These are phyloP conservation scores for Amphipyra berbera DNA, from an alignment of 2,888 invertebrate species.

Conservation along the genomic window DNA sequence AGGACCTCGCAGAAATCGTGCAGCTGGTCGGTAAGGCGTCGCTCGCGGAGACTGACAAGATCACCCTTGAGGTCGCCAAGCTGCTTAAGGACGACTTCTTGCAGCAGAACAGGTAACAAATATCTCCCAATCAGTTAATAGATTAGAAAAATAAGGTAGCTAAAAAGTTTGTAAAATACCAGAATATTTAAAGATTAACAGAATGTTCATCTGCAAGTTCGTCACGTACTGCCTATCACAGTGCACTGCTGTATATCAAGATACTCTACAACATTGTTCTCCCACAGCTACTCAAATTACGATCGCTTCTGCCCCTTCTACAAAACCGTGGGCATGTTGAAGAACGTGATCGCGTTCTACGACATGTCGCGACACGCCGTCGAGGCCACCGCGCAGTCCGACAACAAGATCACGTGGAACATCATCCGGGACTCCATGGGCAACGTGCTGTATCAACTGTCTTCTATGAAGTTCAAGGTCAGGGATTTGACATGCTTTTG, in stretches of 20 bases:
- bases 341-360: conserved; percentile 99
- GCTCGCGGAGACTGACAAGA: conserved; percentile 99
- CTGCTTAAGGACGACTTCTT: conserved; percentile 99
- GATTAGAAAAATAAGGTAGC: too few relatives aligned
- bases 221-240: too few relatives aligned
- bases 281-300: conserved; percentile 94
- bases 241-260: too few relatives aligned
- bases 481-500: too few relatives aligned
- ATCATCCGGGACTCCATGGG: conserved; percentile 99
- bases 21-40: conserved; percentile 99
- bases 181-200: too few relatives aligned
- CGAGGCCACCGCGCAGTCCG: conserved; percentile 99
- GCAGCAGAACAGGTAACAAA: conserved; percentile 97
- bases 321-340: conserved; percentile 99
- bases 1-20: conserved; percentile 99
- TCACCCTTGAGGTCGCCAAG: conserved; percentile 99
- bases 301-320: conserved; percentile 99
- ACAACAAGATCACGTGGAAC: conserved; percentile 99
- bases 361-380: conserved; percentile 99
- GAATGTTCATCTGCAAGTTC: too few relatives aligned
- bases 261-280: background rate
- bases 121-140: background rate
- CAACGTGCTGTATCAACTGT: conserved; percentile 98
- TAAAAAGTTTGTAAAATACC: too few relatives aligned
- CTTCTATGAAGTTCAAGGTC: conserved; percentile 98